Conservation (phyloP, 2,888 invertebrate genomes). For the Mythimna pallens region DNA sequence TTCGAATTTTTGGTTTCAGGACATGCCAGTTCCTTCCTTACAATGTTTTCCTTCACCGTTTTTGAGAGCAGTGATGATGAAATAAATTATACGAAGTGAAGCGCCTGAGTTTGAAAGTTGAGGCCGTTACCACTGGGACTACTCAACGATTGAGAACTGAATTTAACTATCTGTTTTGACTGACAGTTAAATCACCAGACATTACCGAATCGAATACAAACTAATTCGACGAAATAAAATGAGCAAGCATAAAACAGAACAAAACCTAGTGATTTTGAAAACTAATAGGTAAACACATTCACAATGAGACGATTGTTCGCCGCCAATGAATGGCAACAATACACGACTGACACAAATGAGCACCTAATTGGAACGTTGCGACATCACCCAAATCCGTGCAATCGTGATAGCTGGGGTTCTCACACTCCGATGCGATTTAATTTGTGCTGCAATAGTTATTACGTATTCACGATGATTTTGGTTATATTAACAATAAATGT, state of each 20-base stretch:
- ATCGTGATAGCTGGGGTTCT: slow-evolving; percentile 77
- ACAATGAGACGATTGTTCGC: slow-evolving; percentile 83
- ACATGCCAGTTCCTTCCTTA: too few species aligned
- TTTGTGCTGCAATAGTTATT: slow-evolving; percentile 63
- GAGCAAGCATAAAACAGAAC: slow-evolving; percentile 42
- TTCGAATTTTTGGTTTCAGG: too few species aligned
- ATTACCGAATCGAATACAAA: neutral
- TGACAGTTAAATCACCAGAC: neutral
- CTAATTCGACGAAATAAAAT: slow-evolving; percentile 41
- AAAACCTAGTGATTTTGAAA: slow-evolving; percentile 75
- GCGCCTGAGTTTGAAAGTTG: too few species aligned
- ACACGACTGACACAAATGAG: slow-evolving; percentile 88
- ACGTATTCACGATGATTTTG: slow-evolving; percentile 46
- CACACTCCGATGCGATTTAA: slow-evolving; percentile 69
- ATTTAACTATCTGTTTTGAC: too few species aligned
- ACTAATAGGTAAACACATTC: slow-evolving; percentile 76
- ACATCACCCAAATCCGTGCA: slow-evolving; percentile 83
- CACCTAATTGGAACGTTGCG: slow-evolving; percentile 89
- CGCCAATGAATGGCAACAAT: slow-evolving; percentile 85
- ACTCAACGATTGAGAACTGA: too few species aligned
- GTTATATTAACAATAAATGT: slow-evolving; percentile 23
- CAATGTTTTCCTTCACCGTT: too few species aligned
- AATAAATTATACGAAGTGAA: too few species aligned
- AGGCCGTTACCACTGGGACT: too few species aligned
- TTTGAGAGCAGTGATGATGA: too few species aligned